phyloP scores from a whole-genome alignment of 2,797 vertebrate genomes.

The Harpagifer antarcticus region DNA sequence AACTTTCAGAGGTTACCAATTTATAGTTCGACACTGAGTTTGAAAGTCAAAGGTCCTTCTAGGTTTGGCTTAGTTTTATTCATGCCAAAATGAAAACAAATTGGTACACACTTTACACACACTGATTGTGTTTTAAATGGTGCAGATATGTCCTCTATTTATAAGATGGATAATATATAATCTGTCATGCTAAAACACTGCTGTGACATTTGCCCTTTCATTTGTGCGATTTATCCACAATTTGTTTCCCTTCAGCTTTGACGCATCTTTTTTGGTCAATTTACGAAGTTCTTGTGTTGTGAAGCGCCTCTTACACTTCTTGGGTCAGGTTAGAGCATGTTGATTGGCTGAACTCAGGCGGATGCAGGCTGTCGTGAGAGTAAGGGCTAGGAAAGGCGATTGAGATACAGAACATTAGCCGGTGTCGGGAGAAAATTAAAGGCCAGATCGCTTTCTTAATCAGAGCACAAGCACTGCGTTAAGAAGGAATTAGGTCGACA shows the following conservation, averaged over 20 bases:
- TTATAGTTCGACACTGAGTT: constrained; percentile 38
- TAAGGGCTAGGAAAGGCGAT: constrained; percentile 78
- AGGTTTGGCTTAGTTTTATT: constrained; percentile 21
- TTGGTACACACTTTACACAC: not conserved
- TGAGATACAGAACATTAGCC: constrained; percentile 95
- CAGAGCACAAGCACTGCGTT: constrained; percentile 97
- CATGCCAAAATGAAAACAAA: constrained; percentile 9
- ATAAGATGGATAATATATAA: not conserved
- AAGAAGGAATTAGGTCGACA: constrained; percentile 97
- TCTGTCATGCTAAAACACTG: not conserved
- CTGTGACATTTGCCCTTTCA: not conserved
- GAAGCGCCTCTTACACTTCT: constrained; percentile 3
- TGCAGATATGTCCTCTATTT: not conserved
- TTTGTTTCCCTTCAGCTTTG: not conserved
- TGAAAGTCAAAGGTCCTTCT: constrained; percentile 11
- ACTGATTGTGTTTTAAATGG: constrained; percentile 10
- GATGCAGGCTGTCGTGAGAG: constrained; percentile 34
- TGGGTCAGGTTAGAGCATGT: not conserved
- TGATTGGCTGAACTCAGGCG: constrained; percentile 41
- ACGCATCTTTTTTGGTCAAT: not conserved
- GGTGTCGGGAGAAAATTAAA: constrained; percentile 97
- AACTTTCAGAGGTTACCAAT: constrained; percentile 12
- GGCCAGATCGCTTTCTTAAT: constrained; percentile 98
- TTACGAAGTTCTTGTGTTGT: not conserved
- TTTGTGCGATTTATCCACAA: not conserved